Conservation (phyloP, 2,797 vertebrate species). For the Danio tinwini region DNA sequence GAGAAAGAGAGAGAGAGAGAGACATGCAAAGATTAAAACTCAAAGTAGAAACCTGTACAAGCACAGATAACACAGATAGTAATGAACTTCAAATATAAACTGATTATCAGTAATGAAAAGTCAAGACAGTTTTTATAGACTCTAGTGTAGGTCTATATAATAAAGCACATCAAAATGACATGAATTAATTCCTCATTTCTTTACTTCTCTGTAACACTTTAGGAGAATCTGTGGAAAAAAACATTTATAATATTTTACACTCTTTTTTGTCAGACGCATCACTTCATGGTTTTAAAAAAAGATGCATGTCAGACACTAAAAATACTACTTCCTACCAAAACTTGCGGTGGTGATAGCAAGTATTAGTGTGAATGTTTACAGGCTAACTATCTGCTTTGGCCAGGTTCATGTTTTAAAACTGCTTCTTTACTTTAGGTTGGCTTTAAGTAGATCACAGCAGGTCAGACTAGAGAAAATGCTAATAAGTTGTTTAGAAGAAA, state of each 20-base stretch:
- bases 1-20: neutral
- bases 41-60: neutral
- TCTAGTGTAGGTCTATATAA: neutral
- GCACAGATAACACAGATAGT: neutral
- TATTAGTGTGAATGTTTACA: neutral
- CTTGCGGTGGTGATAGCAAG: neutral
- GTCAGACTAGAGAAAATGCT: neutral
- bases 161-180: neutral
- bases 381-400: neutral
- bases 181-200: conserved; percentile 7
- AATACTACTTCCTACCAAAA: neutral
- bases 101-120: neutral
- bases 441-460: neutral
- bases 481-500: neutral
- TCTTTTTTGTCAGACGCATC: neutral
- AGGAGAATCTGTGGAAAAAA: conserved; percentile 1
- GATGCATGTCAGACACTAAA: neutral
- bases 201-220: conserved; percentile 14
- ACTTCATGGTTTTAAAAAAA: neutral
- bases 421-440: neutral
- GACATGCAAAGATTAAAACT: conserved; percentile 16
- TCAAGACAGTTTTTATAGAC: neutral
- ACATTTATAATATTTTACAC: neutral
- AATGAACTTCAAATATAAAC: neutral
- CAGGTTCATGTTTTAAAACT: neutral